Conservation (phyloP, 2,113 vertebrate species). For the Plecturocebus donacophilus region DNA sequence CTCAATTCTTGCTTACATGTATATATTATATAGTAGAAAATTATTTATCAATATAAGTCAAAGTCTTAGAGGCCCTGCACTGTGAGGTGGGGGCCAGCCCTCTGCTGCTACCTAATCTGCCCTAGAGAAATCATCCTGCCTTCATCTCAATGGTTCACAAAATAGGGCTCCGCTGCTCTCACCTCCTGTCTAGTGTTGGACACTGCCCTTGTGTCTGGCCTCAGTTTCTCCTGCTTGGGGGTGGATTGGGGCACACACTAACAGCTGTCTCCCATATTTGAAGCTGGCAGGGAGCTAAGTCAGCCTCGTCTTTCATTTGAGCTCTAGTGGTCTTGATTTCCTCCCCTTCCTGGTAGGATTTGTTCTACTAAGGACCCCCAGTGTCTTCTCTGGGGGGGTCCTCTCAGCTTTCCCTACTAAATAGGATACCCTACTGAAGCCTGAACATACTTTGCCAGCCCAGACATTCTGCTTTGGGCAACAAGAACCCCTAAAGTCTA, state of each 20-base stretch:
- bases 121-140: neutral
- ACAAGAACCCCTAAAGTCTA: neutral
- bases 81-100: rapidly evolving
- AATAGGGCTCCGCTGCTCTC: neutral
- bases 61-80: neutral
- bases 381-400: neutral
- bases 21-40: conserved; percentile 55
- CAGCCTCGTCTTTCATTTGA: neutral
- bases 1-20: conserved; percentile 34
- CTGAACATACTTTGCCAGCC: neutral
- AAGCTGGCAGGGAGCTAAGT: rapidly evolving
- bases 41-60: neutral
- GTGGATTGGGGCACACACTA: too few species aligned
- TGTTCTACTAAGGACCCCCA: neutral
- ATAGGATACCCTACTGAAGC: neutral
- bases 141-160: neutral
- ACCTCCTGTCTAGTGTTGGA: neutral
- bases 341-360: neutral
- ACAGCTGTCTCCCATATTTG: neutral
- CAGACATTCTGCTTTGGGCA: neutral
- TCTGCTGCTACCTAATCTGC: neutral
- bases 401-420: neutral
- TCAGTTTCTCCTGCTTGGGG: neutral
- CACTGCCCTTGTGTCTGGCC: neutral
- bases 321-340: neutral